Evolutionary conservation across 2,113 vertebrate genomes (phyloP).

Genomic region (Chaetodon trifascialis): DNA sequence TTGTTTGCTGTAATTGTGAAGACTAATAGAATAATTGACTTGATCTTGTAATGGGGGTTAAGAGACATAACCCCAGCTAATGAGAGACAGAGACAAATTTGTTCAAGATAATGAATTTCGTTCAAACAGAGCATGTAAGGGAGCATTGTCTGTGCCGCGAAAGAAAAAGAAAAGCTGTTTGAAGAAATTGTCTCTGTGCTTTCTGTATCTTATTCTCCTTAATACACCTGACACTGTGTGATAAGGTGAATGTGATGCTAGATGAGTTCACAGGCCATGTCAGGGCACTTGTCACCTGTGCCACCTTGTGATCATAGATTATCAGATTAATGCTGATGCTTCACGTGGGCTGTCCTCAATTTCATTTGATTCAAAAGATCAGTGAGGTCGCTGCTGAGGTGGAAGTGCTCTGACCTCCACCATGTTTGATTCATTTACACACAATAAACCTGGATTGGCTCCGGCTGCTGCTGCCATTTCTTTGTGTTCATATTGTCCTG

Average conservation of each 20-base stretch:
- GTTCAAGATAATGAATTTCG: slow-evolving; percentile 61
- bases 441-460: slow-evolving; percentile 67
- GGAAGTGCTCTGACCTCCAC: slow-evolving; percentile 71
- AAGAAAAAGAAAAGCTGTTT: slow-evolving; percentile 14
- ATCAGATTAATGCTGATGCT: slow-evolving; percentile 78
- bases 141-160: slow-evolving; percentile 43
- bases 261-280: slow-evolving; percentile 76
- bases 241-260: slow-evolving; percentile 68
- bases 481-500: slow-evolving; percentile 57
- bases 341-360: slow-evolving; percentile 65
- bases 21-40: slow-evolving; percentile 68
- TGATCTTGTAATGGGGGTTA: slow-evolving; percentile 66
- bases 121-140: slow-evolving; percentile 60
- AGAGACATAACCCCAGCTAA: slow-evolving; percentile 70
- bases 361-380: slow-evolving; percentile 75
- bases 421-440: slow-evolving; percentile 75
- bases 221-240: slow-evolving; percentile 71
- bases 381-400: slow-evolving; percentile 63
- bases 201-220: slow-evolving; percentile 48
- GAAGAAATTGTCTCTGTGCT: slow-evolving; percentile 38
- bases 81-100: slow-evolving; percentile 66
- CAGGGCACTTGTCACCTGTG: slow-evolving; percentile 77
- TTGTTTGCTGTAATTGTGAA: slow-evolving; percentile 63
- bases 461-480: slow-evolving; percentile 48
- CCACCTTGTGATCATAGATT: slow-evolving; percentile 69